A percentile compares a stretch with the other conserved stretches of the same genome.
phyloP scores from a whole-genome alignment of 2,113 vertebrate species.

The Callochromis pleurospilus region DNA sequence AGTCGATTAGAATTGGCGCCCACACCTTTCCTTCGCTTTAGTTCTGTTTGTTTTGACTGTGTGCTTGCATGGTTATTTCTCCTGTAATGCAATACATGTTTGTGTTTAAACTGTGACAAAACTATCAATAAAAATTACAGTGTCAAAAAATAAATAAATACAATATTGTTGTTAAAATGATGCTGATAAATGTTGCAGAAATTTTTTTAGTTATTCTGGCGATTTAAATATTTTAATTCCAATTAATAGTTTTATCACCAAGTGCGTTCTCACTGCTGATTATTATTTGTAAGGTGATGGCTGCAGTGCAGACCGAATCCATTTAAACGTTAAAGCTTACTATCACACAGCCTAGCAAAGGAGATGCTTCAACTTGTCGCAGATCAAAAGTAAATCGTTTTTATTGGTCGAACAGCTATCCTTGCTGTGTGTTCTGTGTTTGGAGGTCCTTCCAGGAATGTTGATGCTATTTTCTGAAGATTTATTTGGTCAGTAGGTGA shows the following conservation, averaged over 20 bases:
- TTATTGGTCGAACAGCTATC: neutral
- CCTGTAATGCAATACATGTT: no score
- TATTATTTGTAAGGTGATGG: neutral
- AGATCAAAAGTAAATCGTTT: neutral
- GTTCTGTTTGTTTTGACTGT: no score
- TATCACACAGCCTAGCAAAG: neutral
- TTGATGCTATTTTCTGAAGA: neutral
- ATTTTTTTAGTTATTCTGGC: fast-evolving
- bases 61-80: no score
- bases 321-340: neutral
- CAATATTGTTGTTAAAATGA: neutral
- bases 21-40: no score
- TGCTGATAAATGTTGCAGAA: neutral
- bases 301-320: neutral
- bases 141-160: no score
- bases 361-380: neutral
- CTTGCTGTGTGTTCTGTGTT: neutral
- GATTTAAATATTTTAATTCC: neutral
- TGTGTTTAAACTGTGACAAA: no score
- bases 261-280: neutral
- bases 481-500: neutral
- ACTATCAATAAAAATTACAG: no score
- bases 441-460: neutral
- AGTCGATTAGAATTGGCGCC: no score
- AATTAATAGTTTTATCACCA: neutral